Evolutionary conservation across 2,113 vertebrate genomes (phyloP).

Genomic region (Notechis scutatus): DNA sequence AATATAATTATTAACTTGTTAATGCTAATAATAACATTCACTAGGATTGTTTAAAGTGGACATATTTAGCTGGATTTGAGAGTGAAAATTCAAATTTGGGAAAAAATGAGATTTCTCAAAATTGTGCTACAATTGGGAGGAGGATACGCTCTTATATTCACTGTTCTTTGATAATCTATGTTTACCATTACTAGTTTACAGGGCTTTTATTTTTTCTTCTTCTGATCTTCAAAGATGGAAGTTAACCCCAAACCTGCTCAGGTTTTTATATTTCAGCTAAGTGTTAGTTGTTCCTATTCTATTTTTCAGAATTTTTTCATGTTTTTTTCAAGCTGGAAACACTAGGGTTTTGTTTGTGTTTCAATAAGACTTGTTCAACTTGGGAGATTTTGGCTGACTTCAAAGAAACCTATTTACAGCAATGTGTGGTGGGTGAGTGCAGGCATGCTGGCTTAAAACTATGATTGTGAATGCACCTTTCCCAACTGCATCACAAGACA

Average conservation of each 20-base stretch:
- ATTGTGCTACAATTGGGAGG: background rate
- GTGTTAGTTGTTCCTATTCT: background rate
- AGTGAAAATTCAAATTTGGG: background rate
- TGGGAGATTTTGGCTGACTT: background rate
- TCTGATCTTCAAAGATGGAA: background rate
- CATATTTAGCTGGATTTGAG: background rate
- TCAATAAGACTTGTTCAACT: background rate
- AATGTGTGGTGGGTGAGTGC: background rate
- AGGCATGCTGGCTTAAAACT: no score
- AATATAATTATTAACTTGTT: background rate
- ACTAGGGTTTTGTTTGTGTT: background rate
- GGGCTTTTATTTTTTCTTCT: background rate
- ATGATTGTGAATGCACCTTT: background rate
- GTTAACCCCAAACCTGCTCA: background rate
- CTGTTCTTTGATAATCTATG: background rate
- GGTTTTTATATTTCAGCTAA: background rate
- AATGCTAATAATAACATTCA: background rate
- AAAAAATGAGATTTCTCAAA: background rate
- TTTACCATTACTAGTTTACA: background rate
- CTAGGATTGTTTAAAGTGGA: background rate
- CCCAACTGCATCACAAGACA: background rate
- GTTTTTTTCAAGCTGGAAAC: background rate
- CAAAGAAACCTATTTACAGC: background rate
- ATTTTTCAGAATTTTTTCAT: background rate
- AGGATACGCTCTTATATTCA: background rate